Base-by-base conservation (phyloP, 2,113 vertebrate genomes). In the Pachycephala philippinensis region DNA sequence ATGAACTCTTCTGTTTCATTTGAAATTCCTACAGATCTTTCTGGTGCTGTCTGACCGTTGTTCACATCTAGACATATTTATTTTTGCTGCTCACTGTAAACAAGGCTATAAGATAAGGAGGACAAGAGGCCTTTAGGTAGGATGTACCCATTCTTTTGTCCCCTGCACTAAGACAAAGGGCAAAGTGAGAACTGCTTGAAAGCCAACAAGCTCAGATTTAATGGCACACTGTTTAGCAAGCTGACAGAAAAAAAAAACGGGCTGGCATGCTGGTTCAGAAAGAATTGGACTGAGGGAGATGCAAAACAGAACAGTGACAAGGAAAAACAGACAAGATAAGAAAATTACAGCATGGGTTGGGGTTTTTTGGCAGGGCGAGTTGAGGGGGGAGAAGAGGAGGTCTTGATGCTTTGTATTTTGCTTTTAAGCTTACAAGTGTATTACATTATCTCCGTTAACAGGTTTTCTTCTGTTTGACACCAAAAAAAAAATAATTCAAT, bases 1-100 rank as follows among this genome's bases (percentile, higher is more conserved):
- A 52, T 9, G 35, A 86, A 54, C 39, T 70, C 35, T 61, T 59
- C 14, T 57, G 50, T 37, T 74, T 90, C 19, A 84, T 86, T 77
- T 66, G 12, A 86, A 87, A 80, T 93, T 91, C 83, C 63, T 56
- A 64, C 14, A 88, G 66, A 86, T 66, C 57, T 88, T 82, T 77
- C 52, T 56, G 23, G 18, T 30, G 30, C 21, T 69, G 14, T 39
- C 64, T 79, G 74, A 74, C 22, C 8, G 0, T 33, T 64, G 30
- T 45, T 87, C 47, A 35, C 7, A 56, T 39, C 14, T 68, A 42
- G 71, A 76, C 9, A 14, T 37, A 40, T 57, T 92, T 86, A 39
- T 83, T 88, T 90, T 30, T 2, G 5, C 50, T 83, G 28, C 39
- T 90, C 11, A 39, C 35, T 50, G 42, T 33, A 85, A 71, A 52